Evolutionary conservation across 30 jellyfish, hydroid and myxozoan genomes (phyloP), one percentile per base, ranked within the genome.

Genomic region (Hydra vulgaris): DNA sequence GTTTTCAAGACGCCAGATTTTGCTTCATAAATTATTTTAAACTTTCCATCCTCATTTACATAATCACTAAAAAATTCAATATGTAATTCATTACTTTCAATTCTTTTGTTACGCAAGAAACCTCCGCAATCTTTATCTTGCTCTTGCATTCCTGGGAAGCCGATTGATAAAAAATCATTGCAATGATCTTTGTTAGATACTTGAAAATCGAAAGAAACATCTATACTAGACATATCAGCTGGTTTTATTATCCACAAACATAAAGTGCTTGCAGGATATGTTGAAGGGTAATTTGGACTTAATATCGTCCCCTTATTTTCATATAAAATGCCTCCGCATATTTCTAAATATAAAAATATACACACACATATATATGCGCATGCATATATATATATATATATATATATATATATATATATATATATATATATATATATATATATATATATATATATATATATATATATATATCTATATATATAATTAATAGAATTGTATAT

Each of bases 221-320:
- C 84, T 7, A 89, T 72, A 15, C 85, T 78, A 17, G 82, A 27
- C 18, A 89, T 88, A 71, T 79, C 72, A 3, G 83, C 79, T 3
- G 88, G 89, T 21, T 77, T 81, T 7, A 89, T 85, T 25, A 85
- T 81, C 97, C 97, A 89, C 0, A 89, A 67, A 55, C 97, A 89
- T 16, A 73, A 72, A 23, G 61, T 76, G 70, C 73, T 72, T 26
- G 94, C 77, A 0, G 97, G 95, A 79, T 85, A 89, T 23, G 66
- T 25, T 24, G 23, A 23, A 7, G 99, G 99, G 66, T 82, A 94
- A 75, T 88, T 88, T n/a, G 99, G 99, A 27, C 90, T 92, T 16
- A 89, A 26, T 72, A 92, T 56, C 71, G 61, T 27, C n/a, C 98
- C 98, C 24, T 72, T 70, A 79, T 76, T 81, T 21, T 80, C 94